Base-by-base conservation (phyloP, 2,113 vertebrate genomes). In the Podilymbus podiceps region DNA sequence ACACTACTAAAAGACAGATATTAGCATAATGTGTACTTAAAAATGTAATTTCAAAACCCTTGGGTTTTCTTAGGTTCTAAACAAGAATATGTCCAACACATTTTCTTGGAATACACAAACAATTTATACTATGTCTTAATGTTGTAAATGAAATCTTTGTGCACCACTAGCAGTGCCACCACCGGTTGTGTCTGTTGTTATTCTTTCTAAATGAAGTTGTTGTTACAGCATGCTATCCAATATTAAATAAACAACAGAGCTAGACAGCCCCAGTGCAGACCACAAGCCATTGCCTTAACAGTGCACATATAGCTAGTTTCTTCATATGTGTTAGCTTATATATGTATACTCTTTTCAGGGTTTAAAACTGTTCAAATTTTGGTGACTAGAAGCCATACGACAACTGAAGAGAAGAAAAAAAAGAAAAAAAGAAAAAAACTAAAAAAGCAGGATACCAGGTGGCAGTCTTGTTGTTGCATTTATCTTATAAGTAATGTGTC, bases 401-500 rank as follows among this genome's bases (percentile, higher is more conserved):
- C 23, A 68, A 55, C 38, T 91, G 44, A 76, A 46, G 31, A 56
- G 9, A 76, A 55, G 21, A 17, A 56, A 53, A 42, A 22, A 9
- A 31, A 9, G 31, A n/a, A 63, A n/a, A 46, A 40, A 16, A 30
- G 2, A 25, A 16, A 6, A 55, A 71, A 68, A 31, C 22, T 47
- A 18, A 75, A 91, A 67, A 44, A 40, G 11, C 35, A 79, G 40
- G 72, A 67, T 88, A 77, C 50, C 95, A 97, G 89, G 62, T 97
- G 93, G 68, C 40, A 84, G 52, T 15, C 13, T 81, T 59, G 52
- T 59, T 66, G 67, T 77, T 83, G 64, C 75, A 94, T 95, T 96
- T 92, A 78, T 94, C 69, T 93, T 74, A 52, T 30, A 96, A 96
- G 67, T 74, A 85, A 82, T 72, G 30, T 93, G 89, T 83, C 90